phyloP scores from a whole-genome alignment of 2,888 invertebrate genomes.

The Drosophila kuntzei region DNA sequence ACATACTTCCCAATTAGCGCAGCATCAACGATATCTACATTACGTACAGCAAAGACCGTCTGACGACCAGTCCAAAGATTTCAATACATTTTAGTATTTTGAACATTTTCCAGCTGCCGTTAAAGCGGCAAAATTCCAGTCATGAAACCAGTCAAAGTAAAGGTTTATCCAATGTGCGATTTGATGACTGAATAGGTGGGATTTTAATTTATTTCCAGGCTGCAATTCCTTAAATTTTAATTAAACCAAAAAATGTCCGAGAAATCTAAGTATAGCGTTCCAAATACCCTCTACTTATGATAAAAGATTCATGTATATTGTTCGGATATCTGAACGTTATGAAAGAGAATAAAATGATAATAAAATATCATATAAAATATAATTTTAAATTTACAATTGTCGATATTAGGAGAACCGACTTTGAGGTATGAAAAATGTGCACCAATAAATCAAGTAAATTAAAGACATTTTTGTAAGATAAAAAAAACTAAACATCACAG shows the following conservation, averaged over 20 bases:
- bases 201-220: conserved; percentile 52
- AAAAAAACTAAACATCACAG: not conserved
- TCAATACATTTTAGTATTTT: conserved; percentile 41
- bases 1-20: conserved; percentile 58
- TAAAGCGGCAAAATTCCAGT: too few species aligned
- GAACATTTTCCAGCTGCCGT: conserved; percentile 55
- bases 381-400: too few species aligned
- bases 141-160: conserved; percentile 10
- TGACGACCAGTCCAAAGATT: conserved; percentile 34
- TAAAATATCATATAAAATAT: too few species aligned
- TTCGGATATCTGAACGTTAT: not conserved
- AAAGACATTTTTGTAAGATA: not conserved
- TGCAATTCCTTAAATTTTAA: conserved; percentile 53
- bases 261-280: too few species aligned
- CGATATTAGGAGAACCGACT: too few species aligned
- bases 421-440: too few species aligned
- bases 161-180: conserved; percentile 29
- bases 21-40: conserved; percentile 20
- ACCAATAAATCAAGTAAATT: too few species aligned
- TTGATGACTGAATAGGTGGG: conserved; percentile 42
- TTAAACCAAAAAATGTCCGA: conserved; percentile 30
- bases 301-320: not conserved
- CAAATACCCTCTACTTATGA: not conserved
- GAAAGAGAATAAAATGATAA: not conserved
- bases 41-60: not conserved